A percentile compares a stretch with the other conserved stretches of the same genome.
phyloP scores from a whole-genome alignment of 2,888 invertebrate species.

The Himalopsyche anomala region DNA sequence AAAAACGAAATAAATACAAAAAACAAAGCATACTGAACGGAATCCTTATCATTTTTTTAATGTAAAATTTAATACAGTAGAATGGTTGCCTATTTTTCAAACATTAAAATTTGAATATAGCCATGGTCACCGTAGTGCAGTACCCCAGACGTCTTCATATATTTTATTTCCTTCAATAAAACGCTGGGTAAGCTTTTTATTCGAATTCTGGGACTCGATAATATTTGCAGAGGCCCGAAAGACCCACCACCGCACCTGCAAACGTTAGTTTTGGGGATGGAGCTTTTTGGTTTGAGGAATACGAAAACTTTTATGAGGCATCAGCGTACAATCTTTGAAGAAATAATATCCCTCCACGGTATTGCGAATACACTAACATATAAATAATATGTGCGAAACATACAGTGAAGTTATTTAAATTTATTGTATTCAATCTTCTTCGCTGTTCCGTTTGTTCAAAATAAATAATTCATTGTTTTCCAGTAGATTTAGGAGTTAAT shows the following conservation, averaged over 20 bases:
- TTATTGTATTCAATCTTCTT: too few relatives aligned
- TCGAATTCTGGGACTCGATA: constrained; percentile 34
- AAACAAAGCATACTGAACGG: too few relatives aligned
- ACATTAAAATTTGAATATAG: background rate
- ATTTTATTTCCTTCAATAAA: constrained; percentile 27
- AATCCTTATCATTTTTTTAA: too few relatives aligned
- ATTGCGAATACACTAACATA: background rate
- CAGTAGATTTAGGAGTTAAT: too few relatives aligned
- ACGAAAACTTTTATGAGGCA: constrained; percentile 4
- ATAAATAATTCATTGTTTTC: too few relatives aligned
- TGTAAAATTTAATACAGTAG: too few relatives aligned
- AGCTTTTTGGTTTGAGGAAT: background rate
- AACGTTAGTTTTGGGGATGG: background rate
- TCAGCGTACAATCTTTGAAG: background rate
- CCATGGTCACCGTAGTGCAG: background rate
- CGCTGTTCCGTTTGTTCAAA: too few relatives aligned
- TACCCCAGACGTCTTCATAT: constrained; percentile 34
- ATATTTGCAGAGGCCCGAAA: constrained; percentile 6
- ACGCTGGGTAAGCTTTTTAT: constrained; percentile 26
- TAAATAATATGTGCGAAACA: background rate
- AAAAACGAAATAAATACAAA: too few relatives aligned
- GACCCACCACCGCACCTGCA: background rate
- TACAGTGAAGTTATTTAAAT: too few relatives aligned
- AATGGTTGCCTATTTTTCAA: too few relatives aligned
- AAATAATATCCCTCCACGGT: background rate